phyloP scores from a whole-genome alignment of 2,888 invertebrate genomes.

The Lasius fuliginosus region DNA sequence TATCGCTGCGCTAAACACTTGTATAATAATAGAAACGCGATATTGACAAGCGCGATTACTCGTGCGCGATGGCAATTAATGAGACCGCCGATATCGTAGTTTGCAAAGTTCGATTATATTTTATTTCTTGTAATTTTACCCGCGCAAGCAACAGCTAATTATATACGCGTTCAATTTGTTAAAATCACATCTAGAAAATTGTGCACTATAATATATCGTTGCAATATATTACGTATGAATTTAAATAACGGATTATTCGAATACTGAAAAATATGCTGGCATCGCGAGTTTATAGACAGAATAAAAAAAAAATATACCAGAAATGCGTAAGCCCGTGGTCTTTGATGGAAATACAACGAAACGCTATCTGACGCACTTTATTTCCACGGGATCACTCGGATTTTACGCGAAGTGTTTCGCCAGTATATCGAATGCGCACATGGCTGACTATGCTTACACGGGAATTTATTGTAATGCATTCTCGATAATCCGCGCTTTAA shows the following conservation, averaged over 20 bases:
- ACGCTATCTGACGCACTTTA: conserved; percentile 63
- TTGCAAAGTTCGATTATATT: conserved; percentile 58
- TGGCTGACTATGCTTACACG: conserved; percentile 73
- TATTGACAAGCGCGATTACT: conserved; percentile 71
- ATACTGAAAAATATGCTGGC: not conserved
- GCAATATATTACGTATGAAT: not conserved
- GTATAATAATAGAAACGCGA: conserved; percentile 70
- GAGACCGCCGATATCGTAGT: conserved; percentile 50
- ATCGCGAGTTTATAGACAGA: not conserved
- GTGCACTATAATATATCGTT: not conserved
- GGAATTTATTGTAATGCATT: conserved; percentile 78
- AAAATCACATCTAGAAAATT: not conserved
- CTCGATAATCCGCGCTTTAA: conserved; percentile 79
- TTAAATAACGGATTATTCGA: not conserved
- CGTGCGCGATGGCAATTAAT: conserved; percentile 60
- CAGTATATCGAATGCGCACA: conserved; percentile 62
- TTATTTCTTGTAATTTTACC: conserved; percentile 10
- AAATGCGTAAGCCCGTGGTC: conserved; percentile 19
- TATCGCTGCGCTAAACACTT: conserved; percentile 71
- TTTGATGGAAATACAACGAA: conserved; percentile 50
- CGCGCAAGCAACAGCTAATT: not conserved
- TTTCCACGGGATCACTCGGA: conserved; percentile 74
- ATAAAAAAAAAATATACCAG: not conserved
- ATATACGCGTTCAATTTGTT: not conserved
- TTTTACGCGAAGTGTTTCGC: conserved; percentile 73